Conservation (phyloP, 1,140 invertebrate genomes). For the Bombus confusus region DNA sequence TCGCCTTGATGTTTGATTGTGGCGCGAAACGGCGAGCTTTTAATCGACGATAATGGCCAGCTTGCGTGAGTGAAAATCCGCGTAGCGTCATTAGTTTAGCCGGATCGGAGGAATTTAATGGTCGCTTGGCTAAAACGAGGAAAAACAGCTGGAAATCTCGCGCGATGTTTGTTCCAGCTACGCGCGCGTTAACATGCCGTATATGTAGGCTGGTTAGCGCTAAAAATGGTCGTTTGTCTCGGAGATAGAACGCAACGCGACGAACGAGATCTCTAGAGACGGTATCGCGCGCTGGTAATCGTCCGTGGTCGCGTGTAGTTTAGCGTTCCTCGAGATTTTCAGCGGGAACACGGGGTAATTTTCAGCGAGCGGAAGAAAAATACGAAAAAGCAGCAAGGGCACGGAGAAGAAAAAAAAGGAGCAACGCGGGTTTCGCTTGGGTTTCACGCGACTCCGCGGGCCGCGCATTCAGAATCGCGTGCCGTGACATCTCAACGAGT, state of each 20-base stretch:
- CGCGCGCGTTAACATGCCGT: background rate
- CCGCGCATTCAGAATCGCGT: slow-evolving; percentile 31
- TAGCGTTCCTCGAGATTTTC: too few relatives aligned
- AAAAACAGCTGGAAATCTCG: background rate
- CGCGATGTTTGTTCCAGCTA: background rate
- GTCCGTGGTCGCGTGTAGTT: background rate
- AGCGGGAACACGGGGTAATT: background rate
- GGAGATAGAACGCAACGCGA: background rate
- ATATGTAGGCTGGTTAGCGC: too few relatives aligned
- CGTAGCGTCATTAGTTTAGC: background rate
- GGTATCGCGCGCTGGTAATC: background rate
- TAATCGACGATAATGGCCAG: background rate
- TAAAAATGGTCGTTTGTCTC: too few relatives aligned
- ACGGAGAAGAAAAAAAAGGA: background rate
- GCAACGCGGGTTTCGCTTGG: background rate
- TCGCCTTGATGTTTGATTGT: background rate
- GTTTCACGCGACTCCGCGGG: background rate
- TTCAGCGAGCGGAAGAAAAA: background rate
- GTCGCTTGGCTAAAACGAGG: too few relatives aligned
- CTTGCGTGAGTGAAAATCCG: background rate
- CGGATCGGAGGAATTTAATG: background rate
- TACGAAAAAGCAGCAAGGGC: background rate
- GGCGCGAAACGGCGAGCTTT: background rate
- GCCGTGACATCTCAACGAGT: slow-evolving; percentile 52
- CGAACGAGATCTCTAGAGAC: background rate